Evolutionary conservation across 1,140 invertebrate genomes (phyloP).

Genomic region (Marisa cornuarietis): DNA sequence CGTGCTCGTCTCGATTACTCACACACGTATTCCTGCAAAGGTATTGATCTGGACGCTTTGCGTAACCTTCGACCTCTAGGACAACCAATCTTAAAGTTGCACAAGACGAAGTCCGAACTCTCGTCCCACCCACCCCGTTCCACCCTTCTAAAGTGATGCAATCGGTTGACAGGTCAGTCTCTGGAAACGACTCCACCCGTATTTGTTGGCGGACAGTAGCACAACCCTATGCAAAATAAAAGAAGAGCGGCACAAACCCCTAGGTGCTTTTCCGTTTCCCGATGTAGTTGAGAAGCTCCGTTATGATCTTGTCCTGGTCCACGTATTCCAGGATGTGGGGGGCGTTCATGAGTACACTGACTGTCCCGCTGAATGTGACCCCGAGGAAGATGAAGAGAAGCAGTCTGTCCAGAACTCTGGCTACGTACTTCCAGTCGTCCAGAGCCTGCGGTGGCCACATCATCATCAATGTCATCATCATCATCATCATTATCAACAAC

Average conservation of each 20-base stretch:
- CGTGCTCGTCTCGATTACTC: no score
- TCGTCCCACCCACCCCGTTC: no score
- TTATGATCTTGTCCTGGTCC: conserved; percentile 57
- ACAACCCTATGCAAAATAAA: no score
- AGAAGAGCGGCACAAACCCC: neutral
- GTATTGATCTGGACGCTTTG: no score
- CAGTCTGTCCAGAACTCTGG: conserved; percentile 98
- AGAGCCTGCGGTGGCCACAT: conserved; percentile 47
- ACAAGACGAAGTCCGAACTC: no score
- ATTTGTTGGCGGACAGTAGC: neutral
- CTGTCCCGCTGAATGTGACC: conserved; percentile 92
- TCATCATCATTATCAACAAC: neutral
- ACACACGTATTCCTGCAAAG: no score
- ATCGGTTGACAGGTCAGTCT: neutral
- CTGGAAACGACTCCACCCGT: neutral
- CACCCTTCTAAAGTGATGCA: no score
- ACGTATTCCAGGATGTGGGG: conserved; percentile 94
- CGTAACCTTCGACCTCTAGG: no score
- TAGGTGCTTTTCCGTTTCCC: neutral
- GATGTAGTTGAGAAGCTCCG: conserved; percentile 38
- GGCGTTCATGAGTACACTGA: conserved; percentile 98
- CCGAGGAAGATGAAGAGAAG: conserved; percentile 97
- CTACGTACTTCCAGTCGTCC: conserved; percentile 98
- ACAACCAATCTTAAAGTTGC: no score
- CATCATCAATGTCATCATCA: neutral